Evolutionary conservation across 2,888 invertebrate genomes (phyloP).

Genomic region (Lamellibrachia columna): DNA sequence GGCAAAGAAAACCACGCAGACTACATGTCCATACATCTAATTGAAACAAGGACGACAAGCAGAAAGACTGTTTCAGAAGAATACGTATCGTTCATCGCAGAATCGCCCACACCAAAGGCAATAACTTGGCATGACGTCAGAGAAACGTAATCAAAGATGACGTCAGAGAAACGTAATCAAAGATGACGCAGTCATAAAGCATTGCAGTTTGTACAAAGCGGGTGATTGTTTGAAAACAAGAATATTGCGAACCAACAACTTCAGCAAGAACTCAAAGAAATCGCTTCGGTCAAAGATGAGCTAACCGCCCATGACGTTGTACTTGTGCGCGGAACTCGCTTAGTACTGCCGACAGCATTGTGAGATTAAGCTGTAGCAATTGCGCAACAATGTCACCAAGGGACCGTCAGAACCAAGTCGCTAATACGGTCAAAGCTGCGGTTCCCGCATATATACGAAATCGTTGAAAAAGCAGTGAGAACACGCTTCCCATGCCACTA

Average conservation of each 20-base stretch:
- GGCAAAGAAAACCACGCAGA: not conserved
- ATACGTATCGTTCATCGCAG: not conserved
- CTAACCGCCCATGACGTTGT: not conserved
- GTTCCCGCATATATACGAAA: conserved; percentile 39
- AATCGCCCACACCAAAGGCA: not conserved
- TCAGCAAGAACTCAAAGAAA: not conserved
- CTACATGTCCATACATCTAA: not conserved
- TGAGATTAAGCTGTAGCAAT: conserved; percentile 36
- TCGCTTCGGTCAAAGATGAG: not conserved
- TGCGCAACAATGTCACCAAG: conserved; percentile 44
- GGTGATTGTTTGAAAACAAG: no score
- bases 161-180: no score
- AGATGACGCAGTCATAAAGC: no score
- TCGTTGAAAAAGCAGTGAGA: conserved; percentile 29
- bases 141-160: no score
- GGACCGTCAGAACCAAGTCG: conserved; percentile 40
- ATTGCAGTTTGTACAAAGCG: no score
- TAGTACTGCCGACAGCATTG: conserved; percentile 34
- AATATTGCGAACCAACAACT: not conserved
- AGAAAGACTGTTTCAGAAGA: not conserved
- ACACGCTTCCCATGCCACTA: conserved; percentile 32
- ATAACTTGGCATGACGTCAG: not conserved
- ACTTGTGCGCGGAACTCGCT: not conserved
- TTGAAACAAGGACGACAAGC: not conserved
- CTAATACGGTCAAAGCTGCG: conserved; percentile 41